A percentile compares a stretch with the other conserved stretches of the same genome.
Evolutionary conservation across 2,888 invertebrate species (phyloP).

Genomic region (Cephus nigrinus): DNA sequence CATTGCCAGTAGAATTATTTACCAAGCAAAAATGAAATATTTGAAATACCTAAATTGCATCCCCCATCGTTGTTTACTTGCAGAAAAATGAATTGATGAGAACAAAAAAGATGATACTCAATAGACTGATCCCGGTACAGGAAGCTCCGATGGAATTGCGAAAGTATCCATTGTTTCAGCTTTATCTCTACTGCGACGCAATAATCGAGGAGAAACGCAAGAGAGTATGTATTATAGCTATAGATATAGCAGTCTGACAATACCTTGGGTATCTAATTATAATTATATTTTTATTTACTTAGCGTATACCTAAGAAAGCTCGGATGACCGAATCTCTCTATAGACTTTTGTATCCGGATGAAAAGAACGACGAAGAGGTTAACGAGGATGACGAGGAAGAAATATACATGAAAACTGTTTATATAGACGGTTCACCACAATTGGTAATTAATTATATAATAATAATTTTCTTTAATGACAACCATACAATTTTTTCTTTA

Average conservation of each 20-base stretch:
- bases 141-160: slow-evolving; percentile 76
- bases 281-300: not conserved
- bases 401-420: slow-evolving; percentile 40
- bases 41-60: not conserved
- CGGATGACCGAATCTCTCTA: slow-evolving; percentile 43
- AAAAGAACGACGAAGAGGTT: slow-evolving; percentile 22
- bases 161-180: slow-evolving; percentile 75
- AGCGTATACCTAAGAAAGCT: slow-evolving; percentile 39
- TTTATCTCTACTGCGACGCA: slow-evolving; percentile 53
- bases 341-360: slow-evolving; percentile 44
- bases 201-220: slow-evolving; percentile 45
- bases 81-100: slow-evolving; percentile 76
- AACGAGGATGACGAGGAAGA: slow-evolving; percentile 34
- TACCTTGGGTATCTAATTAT: not conserved
- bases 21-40: not conserved
- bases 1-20: not conserved
- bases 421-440: slow-evolving; percentile 35
- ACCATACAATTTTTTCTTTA: not conserved
- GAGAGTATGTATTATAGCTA: slow-evolving; percentile 35
- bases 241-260: not conserved
- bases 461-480: not conserved
- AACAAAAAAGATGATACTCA: slow-evolving; percentile 75
- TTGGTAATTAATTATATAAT: slow-evolving; percentile 30
- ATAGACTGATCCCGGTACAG: slow-evolving; percentile 75
- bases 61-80: slow-evolving; percentile 22